Conservation (phyloP, 2,888 invertebrate species). For the Hanleya hanleyi region DNA sequence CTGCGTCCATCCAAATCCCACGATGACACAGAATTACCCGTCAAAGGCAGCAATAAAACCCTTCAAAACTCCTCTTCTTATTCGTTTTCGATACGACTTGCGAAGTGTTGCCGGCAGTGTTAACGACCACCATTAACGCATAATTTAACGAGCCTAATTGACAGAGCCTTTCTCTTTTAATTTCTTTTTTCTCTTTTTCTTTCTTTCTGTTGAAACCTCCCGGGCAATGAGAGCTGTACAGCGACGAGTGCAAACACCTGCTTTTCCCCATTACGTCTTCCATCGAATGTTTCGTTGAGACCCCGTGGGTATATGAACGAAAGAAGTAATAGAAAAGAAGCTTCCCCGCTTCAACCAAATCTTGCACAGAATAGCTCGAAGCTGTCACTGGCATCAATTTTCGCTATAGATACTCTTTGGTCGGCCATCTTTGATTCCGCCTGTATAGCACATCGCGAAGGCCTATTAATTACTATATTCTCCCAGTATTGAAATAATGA, state of each 20-base stretch:
- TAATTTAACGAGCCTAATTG: conserved; percentile 8
- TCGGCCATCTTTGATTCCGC: too few species aligned
- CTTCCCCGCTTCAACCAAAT: not conserved
- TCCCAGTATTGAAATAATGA: too few species aligned
- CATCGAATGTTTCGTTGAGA: not conserved
- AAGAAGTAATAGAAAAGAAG: not conserved
- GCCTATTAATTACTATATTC: too few species aligned
- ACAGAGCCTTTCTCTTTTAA: conserved; percentile 1
- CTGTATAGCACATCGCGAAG: too few species aligned
- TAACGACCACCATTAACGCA: not conserved
- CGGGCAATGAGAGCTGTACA: too few species aligned
- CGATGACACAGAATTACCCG: not conserved
- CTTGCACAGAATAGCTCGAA: not conserved
- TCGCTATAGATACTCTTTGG: too few species aligned
- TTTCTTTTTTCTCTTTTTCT: not conserved
- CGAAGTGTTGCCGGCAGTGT: not conserved
- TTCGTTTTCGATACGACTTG: not conserved
- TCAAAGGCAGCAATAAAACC: not conserved
- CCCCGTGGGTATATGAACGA: not conserved
- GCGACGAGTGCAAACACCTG: not conserved
- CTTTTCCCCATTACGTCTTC: not conserved
- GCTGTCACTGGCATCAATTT: not conserved
- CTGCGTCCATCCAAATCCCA: not conserved
- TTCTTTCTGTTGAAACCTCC: not conserved
- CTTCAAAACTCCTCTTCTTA: not conserved